phyloP scores from a whole-genome alignment of 2,888 invertebrate genomes.

The Parapristionchus giblindavisi region DNA sequence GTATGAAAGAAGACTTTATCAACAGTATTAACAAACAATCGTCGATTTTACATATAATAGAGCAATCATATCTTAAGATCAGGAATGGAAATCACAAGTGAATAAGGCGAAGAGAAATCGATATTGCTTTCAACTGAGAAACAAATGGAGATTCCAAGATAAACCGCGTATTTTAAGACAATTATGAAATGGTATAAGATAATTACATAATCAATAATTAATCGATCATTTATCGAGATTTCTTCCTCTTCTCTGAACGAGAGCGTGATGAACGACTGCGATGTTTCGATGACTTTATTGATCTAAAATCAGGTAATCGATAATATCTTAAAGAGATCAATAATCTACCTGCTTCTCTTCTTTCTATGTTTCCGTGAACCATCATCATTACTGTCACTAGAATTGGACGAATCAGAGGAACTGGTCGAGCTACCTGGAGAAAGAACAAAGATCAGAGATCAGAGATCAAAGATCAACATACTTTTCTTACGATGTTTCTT shows the following conservation, averaged over 20 bases:
- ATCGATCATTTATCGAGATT: slow-evolving; percentile 18
- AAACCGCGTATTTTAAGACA: too few relatives aligned
- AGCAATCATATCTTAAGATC: too few relatives aligned
- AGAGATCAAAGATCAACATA: background rate
- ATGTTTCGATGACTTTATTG: slow-evolving; percentile 4
- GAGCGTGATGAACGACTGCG: slow-evolving; percentile 13
- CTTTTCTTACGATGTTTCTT: slow-evolving; percentile 12
- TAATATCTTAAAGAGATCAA: background rate
- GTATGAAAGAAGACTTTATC: too few relatives aligned
- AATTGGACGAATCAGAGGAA: slow-evolving; percentile 34
- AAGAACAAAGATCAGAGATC: background rate
- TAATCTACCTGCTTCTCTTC: background rate
- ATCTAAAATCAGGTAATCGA: slow-evolving; percentile 11
- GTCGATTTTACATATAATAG: too few relatives aligned
- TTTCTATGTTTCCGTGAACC: background rate
- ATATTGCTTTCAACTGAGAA: too few relatives aligned
- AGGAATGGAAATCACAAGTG: too few relatives aligned
- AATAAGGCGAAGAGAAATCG: too few relatives aligned
- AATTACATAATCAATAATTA: too few relatives aligned
- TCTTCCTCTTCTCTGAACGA: slow-evolving; percentile 24
- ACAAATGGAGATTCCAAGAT: too few relatives aligned
- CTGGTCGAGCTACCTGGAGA: too few relatives aligned
- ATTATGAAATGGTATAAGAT: too few relatives aligned
- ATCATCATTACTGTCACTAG: slow-evolving; percentile 1
- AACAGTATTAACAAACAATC: too few relatives aligned